A percentile compares a stretch with the other conserved stretches of the same genome.
These are phyloP conservation scores for Tetrapedia diversipes DNA, from an alignment of 2,888 invertebrate genomes.

Conservation along the genomic window DNA sequence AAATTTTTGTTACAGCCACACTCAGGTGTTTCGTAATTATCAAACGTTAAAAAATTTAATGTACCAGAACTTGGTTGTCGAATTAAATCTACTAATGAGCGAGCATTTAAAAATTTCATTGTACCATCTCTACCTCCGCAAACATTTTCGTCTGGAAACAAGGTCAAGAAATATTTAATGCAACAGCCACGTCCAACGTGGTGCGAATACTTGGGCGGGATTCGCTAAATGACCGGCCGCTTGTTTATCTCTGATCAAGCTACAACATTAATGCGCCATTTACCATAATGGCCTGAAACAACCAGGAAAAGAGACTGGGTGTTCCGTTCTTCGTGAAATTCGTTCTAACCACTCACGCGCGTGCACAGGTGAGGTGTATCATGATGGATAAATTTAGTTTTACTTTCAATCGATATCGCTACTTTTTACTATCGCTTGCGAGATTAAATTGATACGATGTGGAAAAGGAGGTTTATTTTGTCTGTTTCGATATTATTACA, in stretches of 20 bases:
- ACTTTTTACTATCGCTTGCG: too few relatives aligned
- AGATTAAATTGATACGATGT: too few relatives aligned
- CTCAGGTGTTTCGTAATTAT: too few relatives aligned
- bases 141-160: constrained; percentile 49
- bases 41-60: too few relatives aligned
- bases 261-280: constrained; percentile 77
- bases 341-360: constrained; percentile 40
- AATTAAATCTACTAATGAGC: too few relatives aligned
- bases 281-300: constrained; percentile 71
- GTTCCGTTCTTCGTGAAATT: constrained; percentile 36
- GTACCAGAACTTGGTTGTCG: too few relatives aligned
- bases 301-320: constrained; percentile 52
- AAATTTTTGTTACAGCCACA: too few relatives aligned
- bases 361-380: constrained; percentile 24
- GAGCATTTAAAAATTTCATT: too few relatives aligned
- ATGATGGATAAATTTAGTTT: constrained; percentile 24
- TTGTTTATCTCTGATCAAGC: constrained; percentile 73
- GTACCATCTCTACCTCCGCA: too few relatives aligned
- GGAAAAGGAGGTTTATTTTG: too few relatives aligned
- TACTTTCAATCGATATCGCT: too few relatives aligned
- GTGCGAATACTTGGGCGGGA: constrained; percentile 42
- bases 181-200: constrained; percentile 39
- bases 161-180: constrained; percentile 73
- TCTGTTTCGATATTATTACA: too few relatives aligned
- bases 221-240: constrained; percentile 49